Evolutionary conservation across 92 coral and sea anemone species (phyloP), one percentile per base, ranked within the genome.

Genomic region (Epizoanthus illoricatus): DNA sequence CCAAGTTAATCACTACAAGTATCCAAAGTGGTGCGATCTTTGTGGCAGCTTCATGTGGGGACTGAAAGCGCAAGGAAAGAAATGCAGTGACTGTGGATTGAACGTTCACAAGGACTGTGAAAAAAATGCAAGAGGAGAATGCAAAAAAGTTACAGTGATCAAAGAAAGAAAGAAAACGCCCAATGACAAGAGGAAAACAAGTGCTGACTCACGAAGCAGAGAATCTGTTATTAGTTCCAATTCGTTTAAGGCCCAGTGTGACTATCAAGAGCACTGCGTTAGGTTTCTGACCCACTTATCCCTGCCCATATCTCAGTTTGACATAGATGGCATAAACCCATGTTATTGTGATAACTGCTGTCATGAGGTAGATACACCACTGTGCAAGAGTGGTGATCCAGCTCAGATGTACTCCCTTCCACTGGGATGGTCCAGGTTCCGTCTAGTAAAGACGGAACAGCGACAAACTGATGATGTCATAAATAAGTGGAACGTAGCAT

Each of bases 31-130:
- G 99, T 96, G 99, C 84, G 94, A 91, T 20, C 87, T 94, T 66
- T 96, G 99, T 86, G 91, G 94, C 5, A 65, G 73, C 45, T 96
- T 96, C 73, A 93, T 96, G 94, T 96, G 99, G 99, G 99, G 99
- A 56, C 63, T 96, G 17, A 93, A 90, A 87, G 92, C 84, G 33
- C 99, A 96, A 65, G 99, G 99, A 2, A 90, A 91, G 94, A 90
- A 86, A 64, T 96, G 99, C 64, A 93, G 84, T 43, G 93, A 86
- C 20, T 96, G 99, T 87, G 98, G 93, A 0, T 83, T 93, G 65
- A 94, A 96, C 63, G 97, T 96, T 9, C 99, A 96, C 71, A 88
- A 87, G 75, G 84, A 89, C 43, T 96, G 99, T 72, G 90, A 84
- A 86, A 91, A 88, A 64, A 90, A 91, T 62, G 99, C 86, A 5